These are phyloP conservation scores for Haliaeetus leucogaster DNA, from an alignment of 2,113 vertebrate genomes.

Conservation along the genomic window DNA sequence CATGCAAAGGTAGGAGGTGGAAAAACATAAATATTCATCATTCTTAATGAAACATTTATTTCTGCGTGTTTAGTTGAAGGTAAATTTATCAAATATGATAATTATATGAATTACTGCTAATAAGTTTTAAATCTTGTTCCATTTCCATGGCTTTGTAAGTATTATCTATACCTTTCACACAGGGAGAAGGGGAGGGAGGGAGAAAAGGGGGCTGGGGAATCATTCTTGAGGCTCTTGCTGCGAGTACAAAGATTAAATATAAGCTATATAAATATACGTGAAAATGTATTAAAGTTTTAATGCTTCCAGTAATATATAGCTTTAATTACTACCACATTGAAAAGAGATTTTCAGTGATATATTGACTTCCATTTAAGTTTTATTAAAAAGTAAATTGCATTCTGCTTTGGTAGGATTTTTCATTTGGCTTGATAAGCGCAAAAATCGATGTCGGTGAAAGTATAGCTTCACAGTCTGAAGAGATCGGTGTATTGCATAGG, in stretches of 20 bases:
- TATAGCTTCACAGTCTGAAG: background rate
- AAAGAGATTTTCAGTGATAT: background rate
- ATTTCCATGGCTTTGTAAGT: background rate
- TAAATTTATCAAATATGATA: background rate
- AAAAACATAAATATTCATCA: background rate
- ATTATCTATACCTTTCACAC: background rate
- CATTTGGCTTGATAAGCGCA: background rate
- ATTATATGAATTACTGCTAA: background rate
- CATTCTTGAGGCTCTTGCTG: background rate
- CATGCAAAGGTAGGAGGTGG: background rate
- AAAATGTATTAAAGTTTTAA: background rate
- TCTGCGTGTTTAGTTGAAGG: background rate
- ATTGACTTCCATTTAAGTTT: background rate
- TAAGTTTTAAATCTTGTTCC: background rate
- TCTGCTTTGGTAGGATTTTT: background rate
- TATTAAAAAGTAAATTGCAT: constrained; percentile 9
- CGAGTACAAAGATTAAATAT: background rate
- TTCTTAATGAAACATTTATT: background rate
- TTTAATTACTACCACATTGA: background rate
- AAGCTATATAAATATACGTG: background rate
- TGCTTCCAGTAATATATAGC: background rate
- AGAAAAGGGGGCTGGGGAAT: background rate
- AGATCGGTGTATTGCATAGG: background rate
- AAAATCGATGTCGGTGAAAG: background rate
- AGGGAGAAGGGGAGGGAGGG: background rate